Evolutionary conservation across 2,797 vertebrate species (phyloP).

Genomic region (Avahi laniger): DNA sequence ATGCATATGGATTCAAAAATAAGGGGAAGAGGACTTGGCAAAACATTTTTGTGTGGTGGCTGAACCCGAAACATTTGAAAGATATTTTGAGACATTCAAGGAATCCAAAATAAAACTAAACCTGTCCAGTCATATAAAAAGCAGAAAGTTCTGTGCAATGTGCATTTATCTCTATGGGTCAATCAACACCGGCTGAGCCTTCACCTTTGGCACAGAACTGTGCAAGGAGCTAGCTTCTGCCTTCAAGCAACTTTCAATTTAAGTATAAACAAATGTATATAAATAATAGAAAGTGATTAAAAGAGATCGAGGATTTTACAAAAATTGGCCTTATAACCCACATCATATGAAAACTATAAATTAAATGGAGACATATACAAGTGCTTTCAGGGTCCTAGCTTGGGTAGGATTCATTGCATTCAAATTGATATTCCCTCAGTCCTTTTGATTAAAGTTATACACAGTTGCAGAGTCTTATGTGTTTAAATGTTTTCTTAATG

Average conservation of each 20-base stretch:
- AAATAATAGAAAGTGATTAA: slow-evolving; percentile 38
- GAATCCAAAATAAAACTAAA: slow-evolving; percentile 71
- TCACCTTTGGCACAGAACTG: slow-evolving; percentile 2
- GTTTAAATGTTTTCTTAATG: slow-evolving; percentile 61
- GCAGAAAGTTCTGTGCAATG: slow-evolving; percentile 23
- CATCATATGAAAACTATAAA: slow-evolving; percentile 28
- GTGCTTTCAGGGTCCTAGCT: not conserved
- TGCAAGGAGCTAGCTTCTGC: slow-evolving; percentile 21
- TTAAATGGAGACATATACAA: slow-evolving; percentile 30
- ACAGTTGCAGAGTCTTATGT: slow-evolving; percentile 36
- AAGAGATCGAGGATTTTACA: slow-evolving; percentile 38
- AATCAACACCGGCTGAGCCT: slow-evolving; percentile 26
- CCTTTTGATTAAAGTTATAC: slow-evolving; percentile 14
- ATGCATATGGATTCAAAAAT: slow-evolving; percentile 75
- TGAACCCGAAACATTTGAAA: slow-evolving; percentile 73
- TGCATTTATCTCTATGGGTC: slow-evolving; percentile 46
- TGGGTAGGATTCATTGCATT: slow-evolving; percentile 21
- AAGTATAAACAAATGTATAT: slow-evolving; percentile 41
- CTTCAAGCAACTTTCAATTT: slow-evolving; percentile 47
- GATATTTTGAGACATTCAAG: slow-evolving; percentile 73
- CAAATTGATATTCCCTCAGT: not conserved
- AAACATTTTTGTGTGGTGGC: slow-evolving; percentile 60
- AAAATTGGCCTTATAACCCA: slow-evolving; percentile 27
- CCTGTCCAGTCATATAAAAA: slow-evolving; percentile 59
- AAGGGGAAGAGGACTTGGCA: slow-evolving; percentile 68